phyloP scores from a whole-genome alignment of 2,797 vertebrate species.

The Aulostomus chinensis region DNA sequence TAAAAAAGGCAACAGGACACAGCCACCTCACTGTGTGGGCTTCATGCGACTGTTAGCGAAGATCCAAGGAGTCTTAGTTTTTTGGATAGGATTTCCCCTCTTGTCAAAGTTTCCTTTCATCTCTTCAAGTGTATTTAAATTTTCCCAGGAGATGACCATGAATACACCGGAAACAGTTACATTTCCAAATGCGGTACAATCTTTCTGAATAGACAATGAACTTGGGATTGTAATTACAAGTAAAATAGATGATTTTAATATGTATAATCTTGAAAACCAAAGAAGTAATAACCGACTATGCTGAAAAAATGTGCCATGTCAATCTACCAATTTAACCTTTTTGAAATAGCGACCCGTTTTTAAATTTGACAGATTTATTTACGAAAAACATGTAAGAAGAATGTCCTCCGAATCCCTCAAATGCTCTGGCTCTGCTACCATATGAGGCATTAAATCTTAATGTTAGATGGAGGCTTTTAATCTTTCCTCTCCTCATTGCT shows the following conservation, averaged over 20 bases:
- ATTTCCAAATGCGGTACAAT: neutral
- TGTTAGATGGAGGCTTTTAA: slow-evolving; percentile 58
- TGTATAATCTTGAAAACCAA: neutral
- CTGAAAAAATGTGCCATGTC: no score
- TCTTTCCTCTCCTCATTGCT: slow-evolving; percentile 54
- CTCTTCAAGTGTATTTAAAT: slow-evolving; percentile 5
- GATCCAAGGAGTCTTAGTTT: slow-evolving; percentile 45
- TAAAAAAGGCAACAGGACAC: slow-evolving; percentile 77
- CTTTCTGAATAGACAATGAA: neutral
- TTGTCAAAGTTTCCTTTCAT: slow-evolving; percentile 13
- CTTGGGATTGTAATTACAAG: neutral
- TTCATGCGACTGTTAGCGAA: slow-evolving; percentile 47
- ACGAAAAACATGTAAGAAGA: no score
- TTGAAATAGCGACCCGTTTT: no score
- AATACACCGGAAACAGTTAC: neutral
- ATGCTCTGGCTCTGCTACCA: slow-evolving; percentile 19
- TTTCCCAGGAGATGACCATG: neutral
- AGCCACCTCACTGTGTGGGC: slow-evolving; percentile 54
- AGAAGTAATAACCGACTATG: neutral
- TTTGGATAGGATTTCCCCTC: slow-evolving; percentile 44
- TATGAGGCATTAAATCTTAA: slow-evolving; percentile 37
- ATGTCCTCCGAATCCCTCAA: slow-evolving; percentile 11
- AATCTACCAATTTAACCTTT: no score
- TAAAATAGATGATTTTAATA: neutral
- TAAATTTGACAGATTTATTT: no score